Percentiles rank a stretch among this genome's conserved stretches.
These are phyloP conservation scores for Theonella swinhoei DNA, from an alignment of 37 sponge, comb jelly and placozoan genomes.

Conservation along the genomic window DNA sequence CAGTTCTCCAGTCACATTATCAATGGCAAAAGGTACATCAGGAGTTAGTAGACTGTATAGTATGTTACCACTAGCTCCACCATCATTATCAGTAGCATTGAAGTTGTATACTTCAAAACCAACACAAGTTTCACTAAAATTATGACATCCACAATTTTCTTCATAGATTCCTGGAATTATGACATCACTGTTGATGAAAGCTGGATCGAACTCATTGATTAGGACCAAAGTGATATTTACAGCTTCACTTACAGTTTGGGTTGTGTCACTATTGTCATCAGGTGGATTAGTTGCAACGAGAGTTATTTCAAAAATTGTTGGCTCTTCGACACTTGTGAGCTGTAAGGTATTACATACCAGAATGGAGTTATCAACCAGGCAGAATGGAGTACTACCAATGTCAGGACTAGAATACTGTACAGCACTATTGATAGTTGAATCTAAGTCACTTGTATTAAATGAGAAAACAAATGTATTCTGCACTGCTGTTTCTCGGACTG, in stretches of 20 bases:
- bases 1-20: constrained; percentile 40
- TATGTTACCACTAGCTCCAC: constrained; percentile 44
- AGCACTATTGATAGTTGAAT: constrained; percentile 25
- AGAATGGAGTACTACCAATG: constrained; percentile 42
- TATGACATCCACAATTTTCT: constrained; percentile 24
- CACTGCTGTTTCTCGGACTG: constrained; percentile 41
- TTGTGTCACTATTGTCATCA: not conserved
- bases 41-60: constrained; percentile 19
- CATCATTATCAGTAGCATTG: constrained; percentile 58
- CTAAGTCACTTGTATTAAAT: constrained; percentile 52
- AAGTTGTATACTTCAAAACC: constrained; percentile 29
- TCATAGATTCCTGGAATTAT: constrained; percentile 6
- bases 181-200: not conserved
- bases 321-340: constrained; percentile 28
- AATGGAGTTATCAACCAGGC: constrained; percentile 31
- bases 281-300: constrained; percentile 35
- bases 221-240: constrained; percentile 35
- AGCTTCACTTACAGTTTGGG: constrained; percentile 6
- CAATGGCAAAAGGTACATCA: constrained; percentile 46
- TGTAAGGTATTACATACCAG: constrained; percentile 46
- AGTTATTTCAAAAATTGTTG: constrained; percentile 1
- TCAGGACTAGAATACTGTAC: constrained; percentile 5
- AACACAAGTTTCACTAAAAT: constrained; percentile 1
- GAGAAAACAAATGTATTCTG: constrained; percentile 34
- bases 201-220: constrained; percentile 66